Evolutionary conservation across 2,888 invertebrate genomes (phyloP), one percentile per base, ranked within the genome.

Genomic region (Lysandra bellargus): DNA sequence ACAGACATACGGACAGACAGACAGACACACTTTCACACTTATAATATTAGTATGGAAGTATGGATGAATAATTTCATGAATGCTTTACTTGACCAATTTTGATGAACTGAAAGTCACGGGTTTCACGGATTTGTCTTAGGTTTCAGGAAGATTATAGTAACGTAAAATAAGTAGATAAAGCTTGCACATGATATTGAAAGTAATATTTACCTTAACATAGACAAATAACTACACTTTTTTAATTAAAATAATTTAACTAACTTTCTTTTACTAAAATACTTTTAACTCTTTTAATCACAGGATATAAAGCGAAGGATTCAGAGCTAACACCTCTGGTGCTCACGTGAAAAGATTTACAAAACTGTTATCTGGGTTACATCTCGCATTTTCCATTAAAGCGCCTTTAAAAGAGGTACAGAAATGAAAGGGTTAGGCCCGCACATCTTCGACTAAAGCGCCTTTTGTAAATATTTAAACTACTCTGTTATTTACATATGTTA

Each of bases 341-440:
- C 73, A 80, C 79, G 78, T 80, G 64, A 77, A 79, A 82, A 79
- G 79, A 80, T 83, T 80, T 81, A 84, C 81, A 82, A 84, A 83
- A 83, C 82, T 82, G 81, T 86, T 88, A 89, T 89, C 89, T 89
- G 85, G 89, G 90, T 86, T 89, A 86, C 87, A 89, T 88, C 88
- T 89, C 86, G 80, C 84, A 81, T 82, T 83, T 81, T 80, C 85
- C 84, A 86, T 87, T 87, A 85, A 86, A 83, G 84, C 83, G 83
- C 84, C 83, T 84, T 82, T 82, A 83, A 83, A 83, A 81, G 83
- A 81, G 80, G 81, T 79, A 80, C 81, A 79, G 77, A 78, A 72
- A 79, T 83, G 80, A 83, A 83, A 83, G 81, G 79, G 76, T 80
- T 81, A 75, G 78, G 80, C 60, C 23, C 74, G 14, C 30, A 53